Evolutionary conservation across 92 coral and sea anemone genomes (phyloP).

Genomic region (Muricea muricata): DNA sequence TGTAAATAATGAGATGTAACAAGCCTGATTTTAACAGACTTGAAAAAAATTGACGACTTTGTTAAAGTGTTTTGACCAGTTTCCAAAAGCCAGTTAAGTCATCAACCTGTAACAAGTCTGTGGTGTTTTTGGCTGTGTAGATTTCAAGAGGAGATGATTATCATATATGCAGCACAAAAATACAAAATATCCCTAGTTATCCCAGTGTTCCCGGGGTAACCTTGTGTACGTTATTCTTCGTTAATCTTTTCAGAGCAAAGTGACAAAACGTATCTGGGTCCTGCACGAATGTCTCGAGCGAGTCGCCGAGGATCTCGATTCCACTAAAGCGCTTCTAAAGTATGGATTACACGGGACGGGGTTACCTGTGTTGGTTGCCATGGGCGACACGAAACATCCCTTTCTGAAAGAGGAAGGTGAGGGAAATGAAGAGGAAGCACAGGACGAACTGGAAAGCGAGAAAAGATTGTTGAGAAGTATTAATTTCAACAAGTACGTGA

Average conservation of each 20-base stretch:
- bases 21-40: no score
- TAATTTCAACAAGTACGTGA: constrained; percentile 74
- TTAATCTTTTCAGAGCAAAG: constrained; percentile 77
- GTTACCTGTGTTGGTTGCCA: constrained; percentile 71
- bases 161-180: no score
- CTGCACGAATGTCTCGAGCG: constrained; percentile 96
- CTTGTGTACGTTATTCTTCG: no score
- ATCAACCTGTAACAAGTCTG: no score
- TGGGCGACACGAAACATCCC: constrained; percentile 74
- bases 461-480: constrained; percentile 72
- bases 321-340: constrained; percentile 82
- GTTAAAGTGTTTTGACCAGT: no score
- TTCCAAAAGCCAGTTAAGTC: no score
- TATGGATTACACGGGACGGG: constrained; percentile 95
- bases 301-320: constrained; percentile 90
- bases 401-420: constrained; percentile 72
- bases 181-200: no score
- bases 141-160: no score
- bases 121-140: no score
- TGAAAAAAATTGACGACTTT: no score
- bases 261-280: constrained; percentile 96
- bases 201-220: no score
- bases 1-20: no score
- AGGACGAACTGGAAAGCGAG: constrained; percentile 50
- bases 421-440: constrained; percentile 58